Base-by-base conservation (phyloP, 2,797 vertebrate genomes). In the Sebastes vulpes region DNA sequence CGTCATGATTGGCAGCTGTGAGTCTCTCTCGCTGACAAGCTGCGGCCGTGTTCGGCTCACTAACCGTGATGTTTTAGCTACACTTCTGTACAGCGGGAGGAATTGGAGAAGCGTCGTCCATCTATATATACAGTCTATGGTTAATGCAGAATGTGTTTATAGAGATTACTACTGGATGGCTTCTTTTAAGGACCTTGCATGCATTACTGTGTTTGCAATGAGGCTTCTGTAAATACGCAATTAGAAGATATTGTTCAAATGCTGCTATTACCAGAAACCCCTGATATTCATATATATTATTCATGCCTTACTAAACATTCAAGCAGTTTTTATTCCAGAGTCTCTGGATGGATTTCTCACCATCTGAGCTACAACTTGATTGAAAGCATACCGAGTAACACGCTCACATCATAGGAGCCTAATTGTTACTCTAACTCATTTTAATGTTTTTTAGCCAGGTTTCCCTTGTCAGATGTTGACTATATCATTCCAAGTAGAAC, bases 391-490 rank as follows among this genome's bases (percentile, higher is more conserved):
- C 29, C 1, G 21, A 63, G 28, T 63, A 6, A 38, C 38, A 64
- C 25, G 4, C 29, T 35, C 31, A 35, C 25, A 18, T 70, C 0
- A 21, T 10, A 35, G 9, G 12, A 12, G 53, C 61, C 59, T 66
- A 26, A 66, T 35, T 53, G n/a, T 56, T 26, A 42, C 12, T 23
- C n/a, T 10, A 9, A 32, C 21, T 31, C 12, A 28, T 64, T 57
- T 61, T 11, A 5, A 35, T 65, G 25, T 20, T 65, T 65, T 72
- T 18, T n/a, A 3, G 12, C 50, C 18, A 20, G 11, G 2, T 53
- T 77, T 60, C 18, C 42, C 16, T 12, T 70, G 52, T 74, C n/a
- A 61, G 11, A 56, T 59, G 25, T 57, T 25, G 9, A 28, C 50
- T 14, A 8, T 12, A 53, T 7, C 16, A 10, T 53, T 65, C 11